Conservation (phyloP, 2,888 invertebrate genomes). For the Lochmaea capreae region DNA sequence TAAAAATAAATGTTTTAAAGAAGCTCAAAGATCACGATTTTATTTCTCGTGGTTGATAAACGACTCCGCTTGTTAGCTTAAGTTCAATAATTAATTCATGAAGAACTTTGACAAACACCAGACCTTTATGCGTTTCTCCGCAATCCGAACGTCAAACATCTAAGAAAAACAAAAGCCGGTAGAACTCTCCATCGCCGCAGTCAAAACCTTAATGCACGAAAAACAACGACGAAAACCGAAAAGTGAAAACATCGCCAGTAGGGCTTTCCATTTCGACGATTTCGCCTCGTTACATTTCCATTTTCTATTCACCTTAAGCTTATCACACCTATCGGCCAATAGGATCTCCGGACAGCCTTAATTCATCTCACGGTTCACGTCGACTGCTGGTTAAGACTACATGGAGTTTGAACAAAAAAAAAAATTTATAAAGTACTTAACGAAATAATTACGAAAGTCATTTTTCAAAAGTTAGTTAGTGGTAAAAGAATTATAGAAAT, state of each 20-base stretch:
- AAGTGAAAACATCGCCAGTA: slow-evolving; percentile 22
- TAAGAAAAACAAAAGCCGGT: slow-evolving; percentile 29
- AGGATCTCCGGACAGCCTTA: slow-evolving; percentile 4
- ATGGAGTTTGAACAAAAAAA: no score
- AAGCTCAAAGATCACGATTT: neutral
- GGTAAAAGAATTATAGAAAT: no score
- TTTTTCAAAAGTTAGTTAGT: no score
- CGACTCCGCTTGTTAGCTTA: slow-evolving; percentile 10
- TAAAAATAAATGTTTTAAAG: neutral
- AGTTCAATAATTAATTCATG: slow-evolving; percentile 34
- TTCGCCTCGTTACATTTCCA: slow-evolving; percentile 22
- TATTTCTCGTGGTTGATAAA: neutral
- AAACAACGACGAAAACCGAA: slow-evolving; percentile 26
- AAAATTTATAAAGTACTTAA: no score
- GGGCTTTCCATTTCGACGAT: slow-evolving; percentile 13
- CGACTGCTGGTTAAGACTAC: slow-evolving; percentile 6
- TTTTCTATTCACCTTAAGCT: slow-evolving; percentile 21
- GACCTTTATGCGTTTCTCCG: slow-evolving; percentile 20
- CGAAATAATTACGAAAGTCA: no score
- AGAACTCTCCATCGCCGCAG: slow-evolving; percentile 2
- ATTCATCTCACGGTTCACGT: neutral
- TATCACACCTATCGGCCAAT: slow-evolving; percentile 15
- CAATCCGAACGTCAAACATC: slow-evolving; percentile 29
- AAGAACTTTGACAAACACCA: slow-evolving; percentile 30
- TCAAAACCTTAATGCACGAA: slow-evolving; percentile 24